Conservation (phyloP, 2,113 vertebrate genomes). For the Pardalotus punctatus region DNA sequence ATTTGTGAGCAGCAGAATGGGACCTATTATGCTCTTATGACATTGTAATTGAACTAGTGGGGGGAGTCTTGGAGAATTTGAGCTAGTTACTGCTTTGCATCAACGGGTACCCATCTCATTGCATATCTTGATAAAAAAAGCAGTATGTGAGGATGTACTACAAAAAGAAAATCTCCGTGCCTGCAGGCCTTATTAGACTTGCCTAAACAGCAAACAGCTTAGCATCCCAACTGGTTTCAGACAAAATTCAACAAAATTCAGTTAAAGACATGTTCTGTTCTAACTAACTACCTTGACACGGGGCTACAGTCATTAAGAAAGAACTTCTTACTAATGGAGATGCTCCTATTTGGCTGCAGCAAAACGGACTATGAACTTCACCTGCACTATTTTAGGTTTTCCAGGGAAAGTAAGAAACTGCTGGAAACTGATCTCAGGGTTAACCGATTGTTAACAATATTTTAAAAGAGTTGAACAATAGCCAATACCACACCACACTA, state of each 20-base stretch:
- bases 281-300: background rate
- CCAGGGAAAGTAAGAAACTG: background rate
- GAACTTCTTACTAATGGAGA: constrained; percentile 1
- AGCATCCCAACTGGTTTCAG: background rate
- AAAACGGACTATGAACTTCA: background rate
- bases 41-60: background rate
- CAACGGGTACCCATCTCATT: background rate
- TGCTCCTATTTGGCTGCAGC: background rate
- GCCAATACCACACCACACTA: background rate
- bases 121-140: background rate
- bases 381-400: background rate
- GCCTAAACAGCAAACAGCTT: background rate
- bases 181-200: background rate
- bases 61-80: background rate
- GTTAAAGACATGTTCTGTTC: background rate
- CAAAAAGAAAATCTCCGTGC: background rate
- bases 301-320: background rate
- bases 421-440: background rate
- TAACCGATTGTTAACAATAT: constrained; percentile 4
- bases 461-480: constrained; percentile 26
- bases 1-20: background rate
- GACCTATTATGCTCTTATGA: background rate
- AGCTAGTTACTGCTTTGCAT: background rate
- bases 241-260: background rate
- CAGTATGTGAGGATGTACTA: background rate